Conservation (phyloP, 2,797 vertebrate species). For the Pitangus sulphuratus region DNA sequence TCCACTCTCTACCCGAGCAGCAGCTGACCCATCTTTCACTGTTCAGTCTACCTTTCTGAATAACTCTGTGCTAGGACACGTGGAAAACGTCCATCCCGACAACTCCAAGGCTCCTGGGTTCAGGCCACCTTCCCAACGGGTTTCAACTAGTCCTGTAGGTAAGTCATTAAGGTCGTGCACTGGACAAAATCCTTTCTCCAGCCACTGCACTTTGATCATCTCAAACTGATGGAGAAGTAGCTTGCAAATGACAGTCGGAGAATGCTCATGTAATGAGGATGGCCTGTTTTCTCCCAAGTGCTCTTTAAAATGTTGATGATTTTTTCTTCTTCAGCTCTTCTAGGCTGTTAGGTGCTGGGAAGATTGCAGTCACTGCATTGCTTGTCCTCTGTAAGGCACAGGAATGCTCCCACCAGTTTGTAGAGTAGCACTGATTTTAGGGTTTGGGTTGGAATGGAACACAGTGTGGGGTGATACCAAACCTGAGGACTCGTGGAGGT, state of each 20-base stretch:
- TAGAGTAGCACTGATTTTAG: not conserved
- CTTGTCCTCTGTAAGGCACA: not conserved
- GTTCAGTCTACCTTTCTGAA: conserved; percentile 89
- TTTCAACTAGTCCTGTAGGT: conserved; percentile 95
- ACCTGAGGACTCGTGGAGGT: not conserved
- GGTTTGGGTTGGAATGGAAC: not conserved
- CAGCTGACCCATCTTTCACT: conserved; percentile 89
- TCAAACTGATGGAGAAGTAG: not conserved
- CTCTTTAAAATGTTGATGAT: not conserved
- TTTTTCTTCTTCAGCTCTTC: not conserved
- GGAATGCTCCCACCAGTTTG: not conserved
- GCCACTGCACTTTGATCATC: not conserved
- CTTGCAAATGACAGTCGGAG: not conserved
- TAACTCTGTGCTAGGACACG: conserved; percentile 87
- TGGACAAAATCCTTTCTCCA: not conserved
- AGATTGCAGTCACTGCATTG: not conserved
- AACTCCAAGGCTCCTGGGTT: conserved; percentile 97
- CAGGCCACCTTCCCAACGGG: conserved; percentile 90
- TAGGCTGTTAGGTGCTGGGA: not conserved
- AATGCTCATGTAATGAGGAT: not conserved
- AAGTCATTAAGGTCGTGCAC: conserved; percentile 61
- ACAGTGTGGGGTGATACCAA: not conserved
- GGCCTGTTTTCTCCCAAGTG: not conserved
- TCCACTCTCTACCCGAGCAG: conserved; percentile 88
- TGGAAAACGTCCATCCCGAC: conserved; percentile 92